These are phyloP conservation scores for Caenorhabditis panamensis DNA, from an alignment of 2,888 invertebrate genomes.

Conservation along the genomic window DNA sequence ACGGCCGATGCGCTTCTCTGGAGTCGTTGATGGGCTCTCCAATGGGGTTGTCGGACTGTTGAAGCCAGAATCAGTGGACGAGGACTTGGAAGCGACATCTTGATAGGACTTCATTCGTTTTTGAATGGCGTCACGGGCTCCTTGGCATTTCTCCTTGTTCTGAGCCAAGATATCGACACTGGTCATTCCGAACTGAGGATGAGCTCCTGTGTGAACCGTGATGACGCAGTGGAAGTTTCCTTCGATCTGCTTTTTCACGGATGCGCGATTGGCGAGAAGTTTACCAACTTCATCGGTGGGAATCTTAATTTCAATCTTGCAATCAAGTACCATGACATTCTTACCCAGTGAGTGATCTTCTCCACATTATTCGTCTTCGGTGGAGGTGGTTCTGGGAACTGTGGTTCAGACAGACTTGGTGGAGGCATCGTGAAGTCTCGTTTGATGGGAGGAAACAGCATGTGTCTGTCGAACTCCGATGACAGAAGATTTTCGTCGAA, in stretches of 20 bases:
- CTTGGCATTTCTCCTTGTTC: constrained; percentile 35
- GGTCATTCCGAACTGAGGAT: constrained; percentile 50
- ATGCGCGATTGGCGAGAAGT: constrained; percentile 42
- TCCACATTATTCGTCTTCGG: constrained; percentile 38
- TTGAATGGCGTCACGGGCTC: constrained; percentile 35
- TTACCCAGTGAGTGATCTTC: constrained; percentile 43
- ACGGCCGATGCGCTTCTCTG: constrained; percentile 20
- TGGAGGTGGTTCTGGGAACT: neutral
- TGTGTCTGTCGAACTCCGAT: constrained; percentile 21
- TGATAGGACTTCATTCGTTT: constrained; percentile 13
- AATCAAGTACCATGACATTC: neutral
- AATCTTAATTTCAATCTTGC: constrained; percentile 6
- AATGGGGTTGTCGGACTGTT: constrained; percentile 21
- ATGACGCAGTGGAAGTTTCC: constrained; percentile 49
- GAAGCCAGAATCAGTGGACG: constrained; percentile 40
- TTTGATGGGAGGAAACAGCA: constrained; percentile 15
- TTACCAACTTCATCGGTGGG: constrained; percentile 40
- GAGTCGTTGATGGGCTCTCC: constrained; percentile 26
- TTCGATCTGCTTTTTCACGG: constrained; percentile 58
- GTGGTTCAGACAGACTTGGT: constrained; percentile 5
- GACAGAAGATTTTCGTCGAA: constrained; percentile 23
- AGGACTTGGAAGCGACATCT: neutral
- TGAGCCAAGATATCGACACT: constrained; percentile 52
- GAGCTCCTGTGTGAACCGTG: constrained; percentile 43
- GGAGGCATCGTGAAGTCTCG: constrained; percentile 28